A percentile compares a stretch with the other conserved stretches of the same genome.
Evolutionary conservation across 1,140 invertebrate species (phyloP).

Genomic region (Hesperophylax magnus): DNA sequence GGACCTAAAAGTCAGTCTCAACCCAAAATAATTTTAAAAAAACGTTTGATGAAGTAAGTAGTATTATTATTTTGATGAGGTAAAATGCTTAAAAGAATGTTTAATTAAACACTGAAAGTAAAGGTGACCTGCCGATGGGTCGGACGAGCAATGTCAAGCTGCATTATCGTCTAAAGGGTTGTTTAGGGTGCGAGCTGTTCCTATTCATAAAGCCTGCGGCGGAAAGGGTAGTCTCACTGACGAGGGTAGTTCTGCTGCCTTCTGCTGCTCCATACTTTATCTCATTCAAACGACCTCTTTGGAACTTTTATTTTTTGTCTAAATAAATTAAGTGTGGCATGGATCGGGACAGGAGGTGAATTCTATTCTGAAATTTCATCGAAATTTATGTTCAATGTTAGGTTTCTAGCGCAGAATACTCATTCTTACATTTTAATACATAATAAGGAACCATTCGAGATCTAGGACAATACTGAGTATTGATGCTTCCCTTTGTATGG

Average conservation of each 20-base stretch:
- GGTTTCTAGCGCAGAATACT: no score
- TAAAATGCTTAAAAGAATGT: no score
- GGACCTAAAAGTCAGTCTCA: no score
- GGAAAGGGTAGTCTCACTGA: conserved; percentile 31
- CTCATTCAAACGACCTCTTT: conserved; percentile 23
- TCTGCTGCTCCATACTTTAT: conserved; percentile 4
- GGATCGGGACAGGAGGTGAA: neutral
- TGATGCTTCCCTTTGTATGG: no score
- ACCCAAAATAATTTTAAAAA: no score
- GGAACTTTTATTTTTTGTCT: neutral
- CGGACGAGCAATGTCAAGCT: conserved; percentile 23
- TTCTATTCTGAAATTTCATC: no score
- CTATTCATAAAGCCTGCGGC: conserved; percentile 23
- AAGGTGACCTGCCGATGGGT: conserved; percentile 21
- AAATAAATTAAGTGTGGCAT: conserved; percentile 11
- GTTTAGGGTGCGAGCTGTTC: conserved; percentile 2
- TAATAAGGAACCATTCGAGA: no score
- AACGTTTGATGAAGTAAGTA: no score
- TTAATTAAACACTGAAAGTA: neutral
- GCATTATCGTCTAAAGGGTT: conserved; percentile 34
- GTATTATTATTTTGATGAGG: no score
- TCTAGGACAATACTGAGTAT: no score
- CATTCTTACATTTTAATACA: no score
- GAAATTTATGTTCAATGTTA: no score
- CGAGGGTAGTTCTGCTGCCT: conserved; percentile 7